A percentile compares a stretch with the other conserved stretches of the same genome.
These are phyloP conservation scores for Tokudaia muenninki DNA, from an alignment of 2,797 vertebrate species.

Conservation along the genomic window DNA sequence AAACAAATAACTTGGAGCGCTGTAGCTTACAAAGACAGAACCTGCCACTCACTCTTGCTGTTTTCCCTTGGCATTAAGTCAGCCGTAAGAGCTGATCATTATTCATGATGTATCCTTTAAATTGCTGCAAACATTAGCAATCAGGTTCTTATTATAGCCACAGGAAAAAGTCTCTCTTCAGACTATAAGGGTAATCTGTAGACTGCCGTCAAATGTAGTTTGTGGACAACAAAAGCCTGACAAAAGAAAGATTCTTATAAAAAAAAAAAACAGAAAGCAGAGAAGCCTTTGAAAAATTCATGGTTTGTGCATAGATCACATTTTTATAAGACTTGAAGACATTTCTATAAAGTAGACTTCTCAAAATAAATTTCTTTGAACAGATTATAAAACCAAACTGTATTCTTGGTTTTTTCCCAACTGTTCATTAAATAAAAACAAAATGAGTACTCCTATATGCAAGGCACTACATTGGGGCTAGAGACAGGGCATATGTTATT, in stretches of 20 bases:
- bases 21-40: slow-evolving; percentile 43
- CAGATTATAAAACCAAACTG: slow-evolving; percentile 60
- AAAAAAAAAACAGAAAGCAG: slow-evolving; percentile 52
- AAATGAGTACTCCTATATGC: slow-evolving; percentile 30
- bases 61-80: slow-evolving; percentile 42
- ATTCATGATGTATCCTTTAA: slow-evolving; percentile 61
- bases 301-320: slow-evolving; percentile 2
- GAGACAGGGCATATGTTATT: not conserved
- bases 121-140: slow-evolving; percentile 55
- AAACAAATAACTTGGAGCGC: slow-evolving; percentile 71
- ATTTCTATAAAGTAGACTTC: not conserved
- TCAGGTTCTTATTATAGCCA: slow-evolving; percentile 58
- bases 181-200: slow-evolving; percentile 20
- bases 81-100: slow-evolving; percentile 59
- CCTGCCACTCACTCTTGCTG: slow-evolving; percentile 28
- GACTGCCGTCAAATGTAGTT: slow-evolving; percentile 23
- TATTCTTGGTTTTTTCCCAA: not conserved
- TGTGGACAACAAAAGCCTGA: slow-evolving; percentile 46
- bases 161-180: slow-evolving; percentile 52
- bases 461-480: not conserved
- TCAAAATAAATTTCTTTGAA: slow-evolving; percentile 64
- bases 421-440: slow-evolving; percentile 60
- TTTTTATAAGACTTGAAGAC: slow-evolving; percentile 19
- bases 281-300: slow-evolving; percentile 61
- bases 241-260: slow-evolving; percentile 57